Base-by-base conservation (phyloP, 2,888 invertebrate species). In the Anarsia innoxiella region DNA sequence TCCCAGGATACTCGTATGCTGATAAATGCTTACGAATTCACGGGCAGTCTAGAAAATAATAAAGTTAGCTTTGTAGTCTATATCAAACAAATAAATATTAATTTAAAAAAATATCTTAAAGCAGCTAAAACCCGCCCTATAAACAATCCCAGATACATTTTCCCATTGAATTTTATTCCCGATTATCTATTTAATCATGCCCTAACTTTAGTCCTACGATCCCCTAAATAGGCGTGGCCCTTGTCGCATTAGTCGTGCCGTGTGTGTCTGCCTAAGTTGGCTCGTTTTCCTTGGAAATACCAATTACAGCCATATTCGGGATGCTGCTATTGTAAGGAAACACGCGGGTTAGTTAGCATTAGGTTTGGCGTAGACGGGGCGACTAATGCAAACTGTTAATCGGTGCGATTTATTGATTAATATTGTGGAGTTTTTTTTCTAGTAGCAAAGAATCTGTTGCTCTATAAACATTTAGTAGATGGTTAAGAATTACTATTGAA, bases 281-380 rank as follows among this genome's bases (percentile, higher is more conserved):
- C 45, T 52, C 46, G 61, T 62, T 58, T 66, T 65, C 61, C 51
- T 59, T 53, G 54, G 70, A 56, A 70, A 65, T 66, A 61, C 73
- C 77, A 78, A 77, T 77, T 76, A 75, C 73, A 43, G 44, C 77
- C 78, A 60, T 78, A 76, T 78, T 65, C 3, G 54, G 77, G 69
- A 44, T 39, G 43, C 36, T 28, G 46, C 59, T 59, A 68, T 71
- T 71, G 71, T 72, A 54, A 49, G 51, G 38, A 43, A 37, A 40
- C 36, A 42, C 39, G n/a, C n/a, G n/a, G 44, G 40, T 41, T 46
- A 48, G 45, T 54, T 50, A 59, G 51, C 31, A 33, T 38, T 41
- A 48, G 45, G 44, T 33, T 31, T 14, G 32, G 13, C 8, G n/a
- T 3, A 31, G 19, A 16, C 31, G n/a, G 25, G 8, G 25, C 5